Base-by-base conservation (phyloP, 1,140 invertebrate species). In the Aporrectodea caliginosa region DNA sequence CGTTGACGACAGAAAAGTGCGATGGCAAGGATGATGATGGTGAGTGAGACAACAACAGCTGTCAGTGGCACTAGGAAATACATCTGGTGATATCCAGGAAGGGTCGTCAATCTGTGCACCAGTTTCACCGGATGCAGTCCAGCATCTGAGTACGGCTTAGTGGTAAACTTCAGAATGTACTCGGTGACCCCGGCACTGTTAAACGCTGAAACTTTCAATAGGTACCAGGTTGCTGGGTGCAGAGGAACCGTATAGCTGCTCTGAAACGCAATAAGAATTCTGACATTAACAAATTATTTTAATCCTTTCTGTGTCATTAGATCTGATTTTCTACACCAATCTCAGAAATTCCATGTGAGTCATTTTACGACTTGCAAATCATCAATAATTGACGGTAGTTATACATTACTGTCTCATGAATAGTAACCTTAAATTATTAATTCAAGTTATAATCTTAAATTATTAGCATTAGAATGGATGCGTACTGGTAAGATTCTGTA, bases 51-150 rank as follows among this genome's bases (percentile, higher is more conserved):
- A 22, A 58, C 22, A 22, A 22, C 90, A 81, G 94, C 94, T 79
- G 94, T 94, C 84, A 94, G 93, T n/a, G 96, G 96, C 82, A 97
- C 93, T 89, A 97, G 93, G 84, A 97, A 92, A 90, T 96, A 95
- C 84, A 96, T 91, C 89, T 97, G 95, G 80, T 92, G 90, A 85
- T 92, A 92, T 80, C 93, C 91, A 83, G 92, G 92, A 83, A 92
- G 90, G 22, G 43, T 22, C 6, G 43, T 58, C 6, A 58, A 58
- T 22, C 22, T 58, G 6, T 22, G 43, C 22, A 58, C 22, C 85
- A 94, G 92, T 83, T 91, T 92, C 82, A 94, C 90, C 87, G 95
- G 93, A 87, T 93, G 92, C 86, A 93, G 92, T 89, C 94, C 95
- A 92, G 94, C 22, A 80, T 96, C 97, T 83, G 94, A 94, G 81